These are phyloP conservation scores for Drosophila antonietae DNA, from an alignment of 2,888 invertebrate species.

Conservation along the genomic window DNA sequence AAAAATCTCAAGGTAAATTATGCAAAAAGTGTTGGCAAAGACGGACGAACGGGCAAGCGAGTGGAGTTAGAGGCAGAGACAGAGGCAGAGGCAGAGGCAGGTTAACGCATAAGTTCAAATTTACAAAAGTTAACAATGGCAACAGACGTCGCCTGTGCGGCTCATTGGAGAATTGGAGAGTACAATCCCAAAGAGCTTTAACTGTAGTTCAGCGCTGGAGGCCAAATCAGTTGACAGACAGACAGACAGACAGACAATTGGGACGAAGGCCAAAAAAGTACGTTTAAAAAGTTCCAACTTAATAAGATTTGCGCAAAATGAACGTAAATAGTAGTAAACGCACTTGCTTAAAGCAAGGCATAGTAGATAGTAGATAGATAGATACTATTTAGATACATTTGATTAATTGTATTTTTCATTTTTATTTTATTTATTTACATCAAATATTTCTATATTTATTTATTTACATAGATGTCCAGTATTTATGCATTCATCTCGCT, in stretches of 20 bases:
- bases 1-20: constrained; percentile 33
- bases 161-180: constrained; percentile 3
- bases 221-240: constrained; percentile 9
- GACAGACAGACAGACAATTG: neutral
- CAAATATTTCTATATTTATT: no score
- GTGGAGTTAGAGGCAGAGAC: constrained; percentile 3
- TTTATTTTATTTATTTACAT: no score
- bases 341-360: no score
- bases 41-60: neutral
- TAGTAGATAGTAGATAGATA: no score
- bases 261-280: neutral
- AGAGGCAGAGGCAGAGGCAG: constrained; percentile 4
- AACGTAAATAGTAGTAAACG: neutral
- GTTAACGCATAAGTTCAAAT: constrained; percentile 36
- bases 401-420: no score
- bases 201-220: neutral
- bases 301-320: neutral
- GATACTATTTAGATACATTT: no score
- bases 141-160: constrained; percentile 2
- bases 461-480: no score
- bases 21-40: constrained; percentile 12
- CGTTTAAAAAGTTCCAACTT: neutral
- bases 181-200: constrained; percentile 3
- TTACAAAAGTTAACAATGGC: constrained; percentile 36
- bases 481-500: no score